Conservation (phyloP, 2,797 vertebrate genomes). For the Miichthys miiuy region DNA sequence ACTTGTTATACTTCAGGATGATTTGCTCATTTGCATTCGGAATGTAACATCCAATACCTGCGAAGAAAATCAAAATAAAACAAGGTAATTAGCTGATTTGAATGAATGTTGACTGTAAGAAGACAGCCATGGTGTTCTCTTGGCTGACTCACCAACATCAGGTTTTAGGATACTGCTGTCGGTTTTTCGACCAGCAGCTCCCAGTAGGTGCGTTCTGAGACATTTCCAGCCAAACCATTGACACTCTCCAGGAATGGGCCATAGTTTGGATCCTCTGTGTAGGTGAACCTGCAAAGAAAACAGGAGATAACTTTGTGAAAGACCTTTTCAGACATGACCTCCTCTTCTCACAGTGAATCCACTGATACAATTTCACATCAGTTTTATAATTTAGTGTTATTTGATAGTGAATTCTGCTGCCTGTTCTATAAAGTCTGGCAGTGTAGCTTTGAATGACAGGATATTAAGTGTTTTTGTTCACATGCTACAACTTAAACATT, state of each 20-base stretch:
- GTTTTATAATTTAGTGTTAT: too few species aligned
- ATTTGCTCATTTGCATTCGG: slow-evolving; percentile 40
- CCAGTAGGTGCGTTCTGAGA: slow-evolving; percentile 42
- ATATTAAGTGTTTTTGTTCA: too few species aligned
- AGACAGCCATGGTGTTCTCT: neutral
- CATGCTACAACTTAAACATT: too few species aligned
- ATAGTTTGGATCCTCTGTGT: slow-evolving; percentile 43
- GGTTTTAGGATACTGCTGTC: neutral
- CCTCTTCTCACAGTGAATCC: neutral
- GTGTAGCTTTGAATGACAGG: too few species aligned
- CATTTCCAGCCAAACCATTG: slow-evolving; percentile 46
- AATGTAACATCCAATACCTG: slow-evolving; percentile 74
- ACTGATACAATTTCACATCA: too few species aligned
- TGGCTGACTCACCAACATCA: slow-evolving; percentile 61
- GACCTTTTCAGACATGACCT: neutral
- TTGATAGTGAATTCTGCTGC: too few species aligned
- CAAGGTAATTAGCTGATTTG: neutral
- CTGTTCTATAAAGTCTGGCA: too few species aligned
- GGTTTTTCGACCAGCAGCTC: slow-evolving; percentile 29
- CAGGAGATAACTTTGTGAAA: neutral
- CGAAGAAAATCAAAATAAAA: neutral
- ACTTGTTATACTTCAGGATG: slow-evolving; percentile 30
- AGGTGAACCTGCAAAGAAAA: neutral
- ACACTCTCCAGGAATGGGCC: slow-evolving; percentile 66
- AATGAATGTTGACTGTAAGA: neutral